Conservation (phyloP, 2,888 invertebrate species). For the Campoplex capitator region DNA sequence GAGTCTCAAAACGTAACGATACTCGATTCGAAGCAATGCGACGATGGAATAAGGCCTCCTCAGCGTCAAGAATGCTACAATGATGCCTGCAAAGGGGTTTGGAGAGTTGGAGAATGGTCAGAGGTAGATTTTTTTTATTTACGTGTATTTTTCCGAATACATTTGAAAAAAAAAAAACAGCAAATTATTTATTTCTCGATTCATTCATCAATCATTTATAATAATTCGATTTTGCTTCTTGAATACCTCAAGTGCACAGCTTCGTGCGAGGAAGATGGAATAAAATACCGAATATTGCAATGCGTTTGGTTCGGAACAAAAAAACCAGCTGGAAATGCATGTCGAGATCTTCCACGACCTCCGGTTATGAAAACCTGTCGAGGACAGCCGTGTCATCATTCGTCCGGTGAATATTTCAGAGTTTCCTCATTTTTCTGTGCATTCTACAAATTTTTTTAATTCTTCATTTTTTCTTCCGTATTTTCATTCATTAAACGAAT, state of each 20-base stretch:
- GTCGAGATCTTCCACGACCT: slow-evolving; percentile 91
- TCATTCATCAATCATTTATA: background rate
- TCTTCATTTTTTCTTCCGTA: background rate
- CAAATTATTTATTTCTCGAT: too few relatives aligned
- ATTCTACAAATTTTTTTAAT: background rate
- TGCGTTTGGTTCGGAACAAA: slow-evolving; percentile 97
- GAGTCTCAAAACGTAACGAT: slow-evolving; percentile 85
- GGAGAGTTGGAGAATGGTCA: slow-evolving; percentile 97
- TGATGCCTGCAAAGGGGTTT: slow-evolving; percentile 94
- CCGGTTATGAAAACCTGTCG: slow-evolving; percentile 92
- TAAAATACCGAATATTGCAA: slow-evolving; percentile 94
- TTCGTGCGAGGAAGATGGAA: slow-evolving; percentile 92
- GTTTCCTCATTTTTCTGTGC: background rate
- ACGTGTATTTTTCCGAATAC: too few relatives aligned
- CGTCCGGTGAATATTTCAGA: slow-evolving; percentile 76
- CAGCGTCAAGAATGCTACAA: slow-evolving; percentile 93
- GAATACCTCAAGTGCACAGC: slow-evolving; percentile 90
- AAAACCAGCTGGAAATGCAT: slow-evolving; percentile 94
- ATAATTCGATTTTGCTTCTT: background rate
- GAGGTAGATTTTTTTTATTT: slow-evolving; percentile 87
- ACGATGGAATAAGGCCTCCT: slow-evolving; percentile 90
- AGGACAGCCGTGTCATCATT: slow-evolving; percentile 88
- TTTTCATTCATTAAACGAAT: background rate
- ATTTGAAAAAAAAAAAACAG: too few relatives aligned
- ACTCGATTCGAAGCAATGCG: slow-evolving; percentile 88